Evolutionary conservation across 2,797 vertebrate species (phyloP), one percentile per base, ranked within the genome.

Genomic region (Cynodonichthys magdalenae): DNA sequence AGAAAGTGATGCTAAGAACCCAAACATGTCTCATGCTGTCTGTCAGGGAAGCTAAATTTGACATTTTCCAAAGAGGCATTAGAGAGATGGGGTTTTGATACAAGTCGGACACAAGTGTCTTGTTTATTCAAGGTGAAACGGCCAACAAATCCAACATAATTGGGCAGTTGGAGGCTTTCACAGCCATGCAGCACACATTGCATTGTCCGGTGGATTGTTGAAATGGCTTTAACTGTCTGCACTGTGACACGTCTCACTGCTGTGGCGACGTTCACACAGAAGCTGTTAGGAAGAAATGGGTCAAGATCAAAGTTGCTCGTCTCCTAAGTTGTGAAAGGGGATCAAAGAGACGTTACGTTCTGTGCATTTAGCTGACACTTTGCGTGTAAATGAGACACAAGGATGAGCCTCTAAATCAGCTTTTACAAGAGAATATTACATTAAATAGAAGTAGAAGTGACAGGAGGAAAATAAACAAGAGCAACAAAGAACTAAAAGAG

Each of bases 301-400:
- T 89, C 86, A 84, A 79, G 83, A 88, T 91, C 87, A 88, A 88
- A 90, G 83, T 82, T 77, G 61, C 59, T 46, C 47, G 55, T 82
- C 73, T 81, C 45, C 54, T 17, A 60, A 75, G 66, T 83, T 66
- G 65, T 20, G 64, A 81, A 42, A 54, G 59, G 60, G 78, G 80
- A 86, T 86, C 77, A 83, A 81, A 83, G 75, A 72, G 77, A 81
- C 59, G 70, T 75, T 66, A 47, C 58, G 55, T 74, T 68, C 59
- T 31, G 48, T 51, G 62, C 74, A 3, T 80, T 87, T 69, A 73
- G 63, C 57, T 61, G 79, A 82, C 76, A 71, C 56, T 39, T 62
- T 61, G 15, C 50, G 74, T 81, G 76, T 42, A 29, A 50, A 50
- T 29, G 63, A 59, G 53, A 19, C 64, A 29, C 7, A 2, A 58